Base-by-base conservation (phyloP, 2,113 vertebrate genomes). In the Tylochromis polylepis region DNA sequence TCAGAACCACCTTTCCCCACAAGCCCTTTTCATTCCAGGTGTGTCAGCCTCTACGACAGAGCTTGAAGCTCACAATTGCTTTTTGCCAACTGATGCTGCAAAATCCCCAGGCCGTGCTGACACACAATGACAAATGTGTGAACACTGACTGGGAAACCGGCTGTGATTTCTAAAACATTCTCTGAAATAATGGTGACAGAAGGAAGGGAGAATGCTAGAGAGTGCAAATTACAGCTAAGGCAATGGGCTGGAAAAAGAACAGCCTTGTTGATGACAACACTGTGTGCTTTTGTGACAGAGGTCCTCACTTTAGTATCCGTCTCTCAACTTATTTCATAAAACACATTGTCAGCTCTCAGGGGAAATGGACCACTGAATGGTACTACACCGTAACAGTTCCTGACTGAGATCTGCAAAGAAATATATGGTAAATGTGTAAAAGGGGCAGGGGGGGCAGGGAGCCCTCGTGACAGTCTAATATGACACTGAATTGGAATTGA, bases 171-270 rank as follows among this genome's bases (percentile, higher is more conserved):
- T 87, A 82, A 92, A 94, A 86, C 89, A 85, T 75, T 82, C 89
- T 92, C 88, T 92, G 87, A 90, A 93, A 93, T 95, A 90, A 93
- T 88, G 87, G 72, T 46, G 55, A 81, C 62, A 38, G 34, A 79
- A 55, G 55, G 87, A 79, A 78, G 78, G 18, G 78, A 82, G 62
- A 85, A 70, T 14, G 65, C 78, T 2, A 36, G 38, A 81, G 85
- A 92, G 87, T 62, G 78, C 89, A 93, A 94, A 94, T 93, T 89
- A 93, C 91, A 89, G 90, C 57, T 91, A 91, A 91, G 81, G 83
- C 89, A 92, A 93, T 92, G 89, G 86, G 79, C 62, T 91, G 90
- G 87, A 91, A 94, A 93, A 79, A 83, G 67, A 89, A 84, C 82
- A 87, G 89, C 83, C 87, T 90, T 90, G 89, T 93, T 94, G 92